Evolutionary conservation across 1,140 invertebrate genomes (phyloP).

Genomic region (Aphis gossypii): DNA sequence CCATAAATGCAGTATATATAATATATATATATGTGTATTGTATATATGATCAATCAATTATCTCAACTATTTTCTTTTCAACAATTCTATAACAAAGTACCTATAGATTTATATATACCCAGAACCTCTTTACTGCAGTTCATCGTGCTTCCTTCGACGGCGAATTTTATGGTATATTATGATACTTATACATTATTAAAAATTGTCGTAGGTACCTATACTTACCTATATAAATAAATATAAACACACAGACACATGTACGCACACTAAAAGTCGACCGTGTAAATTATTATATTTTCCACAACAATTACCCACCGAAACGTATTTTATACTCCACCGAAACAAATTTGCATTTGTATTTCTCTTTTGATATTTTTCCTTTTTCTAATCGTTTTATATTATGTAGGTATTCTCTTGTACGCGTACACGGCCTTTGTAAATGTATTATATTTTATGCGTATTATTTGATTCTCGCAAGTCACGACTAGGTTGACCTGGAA

Average conservation of each 20-base stretch:
- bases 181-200: background rate
- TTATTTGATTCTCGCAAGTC: background rate
- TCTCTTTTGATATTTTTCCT: slow-evolving; percentile 17
- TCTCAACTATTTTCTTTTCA: background rate
- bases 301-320: background rate
- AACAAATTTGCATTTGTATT: slow-evolving; percentile 1
- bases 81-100: background rate
- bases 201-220: background rate
- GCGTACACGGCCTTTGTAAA: background rate
- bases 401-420: background rate
- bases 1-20: background rate
- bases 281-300: slow-evolving; percentile 4
- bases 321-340: background rate
- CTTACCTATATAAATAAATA: background rate
- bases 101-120: background rate
- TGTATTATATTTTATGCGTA: background rate
- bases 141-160: background rate
- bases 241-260: background rate
- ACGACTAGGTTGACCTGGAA: background rate
- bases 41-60: slow-evolving; percentile 2
- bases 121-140: background rate
- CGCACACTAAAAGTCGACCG: background rate
- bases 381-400: background rate
- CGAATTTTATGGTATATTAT: background rate
- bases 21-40: too few relatives aligned